Evolutionary conservation across 2,797 vertebrate genomes (phyloP).

Genomic region (Pangasius larnaudii): DNA sequence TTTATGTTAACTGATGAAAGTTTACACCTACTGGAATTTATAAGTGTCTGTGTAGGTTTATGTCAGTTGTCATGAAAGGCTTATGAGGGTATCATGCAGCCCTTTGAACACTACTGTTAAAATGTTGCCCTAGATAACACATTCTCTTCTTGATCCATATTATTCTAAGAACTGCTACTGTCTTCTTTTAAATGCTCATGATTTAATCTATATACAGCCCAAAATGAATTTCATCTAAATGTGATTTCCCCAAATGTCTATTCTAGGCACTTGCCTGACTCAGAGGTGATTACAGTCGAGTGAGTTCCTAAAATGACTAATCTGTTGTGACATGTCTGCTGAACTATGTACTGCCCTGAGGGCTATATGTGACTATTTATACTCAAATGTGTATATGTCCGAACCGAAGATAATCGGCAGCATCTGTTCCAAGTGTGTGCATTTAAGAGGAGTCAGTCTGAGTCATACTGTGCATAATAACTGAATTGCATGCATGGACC

Average conservation of each 20-base stretch:
- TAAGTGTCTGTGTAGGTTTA: not conserved
- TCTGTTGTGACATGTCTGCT: conserved; percentile 48
- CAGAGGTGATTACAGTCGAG: conserved; percentile 23
- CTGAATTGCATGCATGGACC: conserved; percentile 29
- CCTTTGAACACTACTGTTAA: not conserved
- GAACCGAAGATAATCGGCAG: conserved; percentile 60
- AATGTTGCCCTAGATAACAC: not conserved
- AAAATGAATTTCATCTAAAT: not conserved
- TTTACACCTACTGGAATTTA: not conserved
- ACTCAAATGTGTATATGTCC: conserved; percentile 53
- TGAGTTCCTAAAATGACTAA: conserved; percentile 42
- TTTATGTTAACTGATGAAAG: not conserved
- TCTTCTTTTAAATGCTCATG: not conserved
- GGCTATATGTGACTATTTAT: conserved; percentile 44
- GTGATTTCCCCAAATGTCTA: not conserved
- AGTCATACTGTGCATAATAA: conserved; percentile 45
- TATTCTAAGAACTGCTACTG: not conserved
- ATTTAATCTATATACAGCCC: not conserved
- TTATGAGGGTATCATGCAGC: not conserved
- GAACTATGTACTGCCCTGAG: conserved; percentile 53
- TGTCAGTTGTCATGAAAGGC: not conserved
- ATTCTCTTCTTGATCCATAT: not conserved
- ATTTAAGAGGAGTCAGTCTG: conserved; percentile 48
- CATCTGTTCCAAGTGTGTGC: conserved; percentile 61
- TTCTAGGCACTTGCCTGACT: conserved; percentile 23